Base-by-base conservation (phyloP, 2,888 invertebrate genomes). In the Julus scandinavius region DNA sequence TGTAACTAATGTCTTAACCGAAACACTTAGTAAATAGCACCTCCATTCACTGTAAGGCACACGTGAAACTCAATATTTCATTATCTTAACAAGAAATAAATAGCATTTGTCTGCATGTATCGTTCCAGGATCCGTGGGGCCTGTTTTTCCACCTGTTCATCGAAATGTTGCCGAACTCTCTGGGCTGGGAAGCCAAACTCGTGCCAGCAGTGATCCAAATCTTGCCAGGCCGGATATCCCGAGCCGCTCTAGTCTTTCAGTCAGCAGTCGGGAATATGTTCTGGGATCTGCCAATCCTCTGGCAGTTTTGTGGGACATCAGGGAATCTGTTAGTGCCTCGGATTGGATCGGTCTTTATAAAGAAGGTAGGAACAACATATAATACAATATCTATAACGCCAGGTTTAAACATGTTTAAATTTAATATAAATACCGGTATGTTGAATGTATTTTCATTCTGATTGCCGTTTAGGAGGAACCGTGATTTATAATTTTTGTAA, bases 311-410 rank as follows among this genome's bases (percentile, higher is more conserved):
- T 93, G 93, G 93, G 92, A 92, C 89, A 92, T 93, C 41, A 91
- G 91, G 83, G 92, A 92, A 87, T 91, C 92, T 88, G 91, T 91
- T 9, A 91, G 91, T 20, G 91, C 91, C 15, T 91, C 91, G 85
- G 93, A 93, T 90, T 93, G 93, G 93, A 92, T 93, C 88, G 93
- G 92, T 17, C 91, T 93, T 29, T 93, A 92, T 90, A 91, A 91
- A 85, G 90, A 91, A 90, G 92, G 93, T 93, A 90, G 89, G 90
- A 29, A 29, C 29, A 29, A 29, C 29, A 29, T 29, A 29, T 29
- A 29, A 29, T 29, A 29, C n/a, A 6, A n/a, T n/a, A 6, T 63
- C 63, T 6, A 63, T 63, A 45, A 7, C n/a, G 63, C n/a, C n/a
- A n/a, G 1, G 3, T n/a, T 63, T n/a, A 3, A n/a, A n/a, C n/a